These are phyloP conservation scores for Trachelus troglodyta DNA, from an alignment of 2,888 invertebrate genomes.

Conservation along the genomic window DNA sequence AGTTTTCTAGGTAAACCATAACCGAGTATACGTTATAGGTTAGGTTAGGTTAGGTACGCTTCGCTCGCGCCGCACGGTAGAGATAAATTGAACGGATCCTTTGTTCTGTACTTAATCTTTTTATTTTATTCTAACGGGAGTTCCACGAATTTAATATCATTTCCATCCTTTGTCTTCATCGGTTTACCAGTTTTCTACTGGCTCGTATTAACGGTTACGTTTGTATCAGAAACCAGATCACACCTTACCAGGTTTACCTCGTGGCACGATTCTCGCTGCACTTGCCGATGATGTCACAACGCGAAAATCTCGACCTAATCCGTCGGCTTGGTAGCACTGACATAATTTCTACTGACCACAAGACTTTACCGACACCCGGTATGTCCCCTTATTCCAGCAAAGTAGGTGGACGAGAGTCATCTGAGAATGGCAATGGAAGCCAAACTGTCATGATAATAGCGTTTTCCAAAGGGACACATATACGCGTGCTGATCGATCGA, in stretches of 20 bases:
- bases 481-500: neutral
- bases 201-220: neutral
- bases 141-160: neutral
- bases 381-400: conserved; percentile 14
- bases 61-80: neutral
- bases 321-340: neutral
- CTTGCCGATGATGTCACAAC: neutral
- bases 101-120: neutral
- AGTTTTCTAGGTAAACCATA: neutral
- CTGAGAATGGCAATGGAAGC: conserved; percentile 41
- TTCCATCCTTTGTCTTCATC: neutral
- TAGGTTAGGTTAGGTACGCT: neutral
- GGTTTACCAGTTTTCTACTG: neutral
- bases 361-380: conserved; percentile 4
- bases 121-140: neutral
- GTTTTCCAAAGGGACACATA: conserved; percentile 18
- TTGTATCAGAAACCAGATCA: neutral
- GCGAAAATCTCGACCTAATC: neutral
- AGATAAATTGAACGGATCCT: neutral
- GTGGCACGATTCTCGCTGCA: neutral
- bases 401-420: conserved; percentile 50
- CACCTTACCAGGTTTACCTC: neutral
- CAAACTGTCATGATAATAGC: conserved; percentile 44
- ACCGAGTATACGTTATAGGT: neutral
- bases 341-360: conserved; percentile 18